Conservation (phyloP, 2,888 invertebrate genomes). For the Troides aeacus region DNA sequence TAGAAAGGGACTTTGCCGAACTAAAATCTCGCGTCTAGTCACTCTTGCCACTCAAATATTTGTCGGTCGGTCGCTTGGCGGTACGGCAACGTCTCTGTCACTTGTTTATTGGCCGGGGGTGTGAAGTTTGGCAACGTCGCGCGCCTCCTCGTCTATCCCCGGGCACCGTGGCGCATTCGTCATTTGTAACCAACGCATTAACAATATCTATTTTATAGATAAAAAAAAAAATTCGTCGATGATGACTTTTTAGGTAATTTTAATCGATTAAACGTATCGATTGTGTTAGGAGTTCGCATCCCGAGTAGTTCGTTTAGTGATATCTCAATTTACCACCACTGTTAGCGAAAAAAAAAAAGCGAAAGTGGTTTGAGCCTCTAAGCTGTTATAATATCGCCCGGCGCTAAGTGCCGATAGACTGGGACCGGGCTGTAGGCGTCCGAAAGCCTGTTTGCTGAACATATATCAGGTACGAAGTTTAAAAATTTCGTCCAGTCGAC, state of each 20-base stretch:
- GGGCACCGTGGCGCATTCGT: conserved; percentile 10
- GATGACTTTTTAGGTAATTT: too few relatives aligned
- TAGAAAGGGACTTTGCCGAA: conserved; percentile 48
- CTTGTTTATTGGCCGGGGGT: conserved; percentile 41
- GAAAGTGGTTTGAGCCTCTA: neutral
- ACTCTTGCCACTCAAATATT: conserved; percentile 42
- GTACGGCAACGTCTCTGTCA: conserved; percentile 63
- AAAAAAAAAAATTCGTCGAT: too few relatives aligned
- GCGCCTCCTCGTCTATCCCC: conserved; percentile 24
- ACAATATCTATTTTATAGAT: too few relatives aligned
- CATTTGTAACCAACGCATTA: neutral
- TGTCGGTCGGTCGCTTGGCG: conserved; percentile 36
- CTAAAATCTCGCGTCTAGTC: conserved; percentile 49
- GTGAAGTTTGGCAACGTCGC: conserved; percentile 56
- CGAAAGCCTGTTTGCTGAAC: neutral
- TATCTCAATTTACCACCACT: neutral
- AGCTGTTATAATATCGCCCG: neutral
- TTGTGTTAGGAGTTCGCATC: too few relatives aligned
- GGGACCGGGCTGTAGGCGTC: neutral
- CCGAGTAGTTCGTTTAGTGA: too few relatives aligned
- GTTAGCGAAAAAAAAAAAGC: neutral
- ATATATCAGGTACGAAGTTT: neutral
- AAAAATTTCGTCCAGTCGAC: neutral
- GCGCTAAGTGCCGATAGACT: neutral
- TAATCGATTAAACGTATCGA: too few relatives aligned